Evolutionary conservation across 2,797 vertebrate species (phyloP).

Genomic region (Poeciliopsis presidionis): DNA sequence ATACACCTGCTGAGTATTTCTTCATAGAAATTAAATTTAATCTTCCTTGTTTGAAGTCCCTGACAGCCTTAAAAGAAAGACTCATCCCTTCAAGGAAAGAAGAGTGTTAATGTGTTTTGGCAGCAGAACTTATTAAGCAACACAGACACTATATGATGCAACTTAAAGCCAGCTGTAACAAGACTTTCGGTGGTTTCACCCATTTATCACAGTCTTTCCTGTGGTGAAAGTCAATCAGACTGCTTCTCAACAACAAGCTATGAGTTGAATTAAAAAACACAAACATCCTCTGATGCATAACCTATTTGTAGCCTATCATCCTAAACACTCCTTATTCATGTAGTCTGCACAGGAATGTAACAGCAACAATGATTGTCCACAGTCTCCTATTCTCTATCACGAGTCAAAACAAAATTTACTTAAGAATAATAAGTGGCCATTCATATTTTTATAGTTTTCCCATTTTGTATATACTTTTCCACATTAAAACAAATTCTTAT

Average conservation of each 20-base stretch:
- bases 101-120: constrained; percentile 71
- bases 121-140: constrained; percentile 45
- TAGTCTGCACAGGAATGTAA: constrained; percentile 6
- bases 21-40: constrained; percentile 8
- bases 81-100: constrained; percentile 40
- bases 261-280: not conserved
- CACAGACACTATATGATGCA: constrained; percentile 53
- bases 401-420: not conserved
- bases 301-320: not conserved
- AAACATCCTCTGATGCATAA: not conserved
- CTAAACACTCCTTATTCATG: not conserved
- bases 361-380: not conserved
- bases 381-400: not conserved
- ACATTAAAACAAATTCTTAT: too few relatives aligned
- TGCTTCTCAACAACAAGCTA: constrained; percentile 1
- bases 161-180: constrained; percentile 37
- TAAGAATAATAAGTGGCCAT: not conserved
- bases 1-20: constrained; percentile 23
- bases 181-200: constrained; percentile 4
- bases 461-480: too few relatives aligned
- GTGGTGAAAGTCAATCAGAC: not conserved
- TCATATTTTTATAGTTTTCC: not conserved
- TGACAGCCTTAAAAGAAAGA: constrained; percentile 38
- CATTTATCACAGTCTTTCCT: constrained; percentile 13
- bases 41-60: constrained; percentile 20